These are phyloP conservation scores for Oophaga sylvatica DNA, from an alignment of 2,797 vertebrate genomes.

Conservation along the genomic window DNA sequence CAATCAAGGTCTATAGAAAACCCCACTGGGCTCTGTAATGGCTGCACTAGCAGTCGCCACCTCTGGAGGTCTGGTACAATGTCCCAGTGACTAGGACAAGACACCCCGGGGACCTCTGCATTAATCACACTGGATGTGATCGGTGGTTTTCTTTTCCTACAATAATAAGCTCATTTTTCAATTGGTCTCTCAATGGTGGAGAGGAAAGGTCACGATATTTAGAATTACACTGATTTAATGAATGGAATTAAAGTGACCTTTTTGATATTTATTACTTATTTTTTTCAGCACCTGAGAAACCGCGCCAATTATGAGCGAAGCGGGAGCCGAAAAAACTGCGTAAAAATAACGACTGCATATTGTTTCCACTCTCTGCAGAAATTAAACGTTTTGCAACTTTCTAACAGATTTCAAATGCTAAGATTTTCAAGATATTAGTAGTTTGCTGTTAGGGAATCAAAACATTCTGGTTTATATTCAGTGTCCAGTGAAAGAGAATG, in stretches of 20 bases:
- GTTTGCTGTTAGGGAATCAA: no score
- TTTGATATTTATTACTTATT: slow-evolving; percentile 45
- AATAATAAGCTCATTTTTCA: slow-evolving; percentile 37
- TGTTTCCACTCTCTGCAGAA: neutral
- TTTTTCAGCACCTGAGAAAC: slow-evolving; percentile 15
- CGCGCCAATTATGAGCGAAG: slow-evolving; percentile 37
- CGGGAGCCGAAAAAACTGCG: neutral
- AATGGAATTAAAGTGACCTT: slow-evolving; percentile 56
- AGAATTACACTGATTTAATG: slow-evolving; percentile 50
- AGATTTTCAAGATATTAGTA: no score
- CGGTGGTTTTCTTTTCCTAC: slow-evolving; percentile 4
- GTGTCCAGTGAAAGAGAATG: no score
- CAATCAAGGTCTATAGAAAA: neutral
- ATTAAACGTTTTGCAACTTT: neutral
- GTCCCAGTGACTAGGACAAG: neutral
- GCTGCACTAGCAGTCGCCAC: neutral
- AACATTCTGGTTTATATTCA: no score
- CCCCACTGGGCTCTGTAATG: neutral
- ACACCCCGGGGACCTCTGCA: neutral
- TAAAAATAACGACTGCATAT: neutral
- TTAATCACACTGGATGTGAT: neutral
- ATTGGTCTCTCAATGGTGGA: slow-evolving; percentile 16
- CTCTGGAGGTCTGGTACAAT: neutral
- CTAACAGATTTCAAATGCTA: neutral
- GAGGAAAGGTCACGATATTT: slow-evolving; percentile 52